These are phyloP conservation scores for Phorcus lineatus DNA, from an alignment of 2,888 invertebrate genomes.

Conservation along the genomic window DNA sequence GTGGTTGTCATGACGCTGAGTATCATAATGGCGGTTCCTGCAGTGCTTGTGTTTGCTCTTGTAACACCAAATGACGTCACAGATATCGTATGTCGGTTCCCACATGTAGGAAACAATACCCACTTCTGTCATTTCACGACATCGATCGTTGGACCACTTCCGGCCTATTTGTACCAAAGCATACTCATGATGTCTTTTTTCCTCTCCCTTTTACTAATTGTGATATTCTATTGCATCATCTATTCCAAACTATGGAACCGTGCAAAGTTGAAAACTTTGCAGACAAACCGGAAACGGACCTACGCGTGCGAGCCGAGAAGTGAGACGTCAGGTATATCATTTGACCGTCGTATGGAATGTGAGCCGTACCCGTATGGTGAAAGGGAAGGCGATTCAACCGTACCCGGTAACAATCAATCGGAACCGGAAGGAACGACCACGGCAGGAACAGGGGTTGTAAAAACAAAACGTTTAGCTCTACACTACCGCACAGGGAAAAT, in stretches of 20 bases:
- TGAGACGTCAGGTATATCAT: not conserved
- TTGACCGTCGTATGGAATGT: not conserved
- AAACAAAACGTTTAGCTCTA: not conserved
- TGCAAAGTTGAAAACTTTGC: conserved; percentile 34
- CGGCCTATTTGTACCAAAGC: conserved; percentile 49
- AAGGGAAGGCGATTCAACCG: not conserved
- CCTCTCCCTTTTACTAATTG: conserved; percentile 45
- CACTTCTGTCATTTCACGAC: conserved; percentile 62
- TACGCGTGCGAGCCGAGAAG: not conserved
- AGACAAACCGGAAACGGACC: not conserved
- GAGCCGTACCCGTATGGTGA: not conserved
- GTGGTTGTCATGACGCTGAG: conserved; percentile 45
- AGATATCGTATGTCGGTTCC: conserved; percentile 48
- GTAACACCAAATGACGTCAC: conserved; percentile 45
- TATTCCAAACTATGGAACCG: conserved; percentile 59
- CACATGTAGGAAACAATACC: conserved; percentile 36
- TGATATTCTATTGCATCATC: conserved; percentile 55
- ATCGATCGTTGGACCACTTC: conserved; percentile 43
- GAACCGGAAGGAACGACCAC: not conserved
- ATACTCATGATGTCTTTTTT: conserved; percentile 49
- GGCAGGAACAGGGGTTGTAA: not conserved
- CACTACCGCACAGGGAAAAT: conserved; percentile 62
- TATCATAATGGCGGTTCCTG: conserved; percentile 47
- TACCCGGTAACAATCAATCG: no score
- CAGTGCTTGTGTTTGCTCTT: conserved; percentile 57